Percentiles rank a stretch among this genome's conserved stretches.
Conservation (phyloP, 2,888 invertebrate genomes). For the Laspeyria flexula region DNA sequence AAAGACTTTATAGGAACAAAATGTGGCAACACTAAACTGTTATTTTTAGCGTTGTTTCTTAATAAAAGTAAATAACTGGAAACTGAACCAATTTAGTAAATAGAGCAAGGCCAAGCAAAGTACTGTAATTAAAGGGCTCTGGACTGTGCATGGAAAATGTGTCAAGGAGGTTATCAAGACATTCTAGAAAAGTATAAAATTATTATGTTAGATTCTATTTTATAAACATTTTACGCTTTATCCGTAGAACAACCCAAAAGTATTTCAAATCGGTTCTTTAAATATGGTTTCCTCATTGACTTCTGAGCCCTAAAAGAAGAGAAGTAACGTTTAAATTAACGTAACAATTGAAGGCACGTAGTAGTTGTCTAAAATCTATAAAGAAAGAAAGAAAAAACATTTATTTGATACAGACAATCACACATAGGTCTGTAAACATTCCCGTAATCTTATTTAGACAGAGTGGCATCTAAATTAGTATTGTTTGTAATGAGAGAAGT, state of each 20-base stretch:
- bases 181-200: neutral
- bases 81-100: constrained; percentile 39
- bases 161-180: constrained; percentile 34
- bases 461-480: neutral
- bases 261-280: no score
- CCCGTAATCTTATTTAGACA: no score
- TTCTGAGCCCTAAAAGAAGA: no score
- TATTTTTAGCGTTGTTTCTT: constrained; percentile 37
- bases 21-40: constrained; percentile 23
- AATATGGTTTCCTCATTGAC: no score
- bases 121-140: constrained; percentile 52
- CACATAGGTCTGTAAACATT: no score
- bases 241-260: no score
- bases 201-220: neutral
- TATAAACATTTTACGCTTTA: neutral
- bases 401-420: no score
- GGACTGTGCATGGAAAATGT: constrained; percentile 36
- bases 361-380: no score
- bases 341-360: no score
- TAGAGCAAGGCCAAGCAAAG: constrained; percentile 47
- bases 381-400: no score
- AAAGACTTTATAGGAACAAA: constrained; percentile 9
- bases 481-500: neutral
- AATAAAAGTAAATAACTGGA: constrained; percentile 44
- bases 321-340: no score